Conservation (phyloP, 1,140 invertebrate genomes). For the Dysdera silvatica region DNA sequence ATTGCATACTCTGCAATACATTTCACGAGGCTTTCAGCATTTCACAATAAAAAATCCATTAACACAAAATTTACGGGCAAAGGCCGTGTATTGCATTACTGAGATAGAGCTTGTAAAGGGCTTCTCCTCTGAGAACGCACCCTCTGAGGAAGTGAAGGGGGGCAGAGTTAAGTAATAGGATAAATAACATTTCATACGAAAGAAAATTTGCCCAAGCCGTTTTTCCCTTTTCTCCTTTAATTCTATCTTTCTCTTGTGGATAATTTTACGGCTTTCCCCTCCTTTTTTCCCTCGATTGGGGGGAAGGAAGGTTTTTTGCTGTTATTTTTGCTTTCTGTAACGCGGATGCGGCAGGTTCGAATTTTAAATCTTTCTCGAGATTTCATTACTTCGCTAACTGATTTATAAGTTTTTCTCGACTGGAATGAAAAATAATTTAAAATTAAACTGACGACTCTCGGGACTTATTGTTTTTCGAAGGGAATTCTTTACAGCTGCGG, state of each 20-base stretch:
- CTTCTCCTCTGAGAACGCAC: constrained; percentile 14
- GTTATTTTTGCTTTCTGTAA: constrained; percentile 10
- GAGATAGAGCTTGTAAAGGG: constrained; percentile 28
- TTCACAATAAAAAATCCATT: constrained; percentile 29
- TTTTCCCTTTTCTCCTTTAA: constrained; percentile 14
- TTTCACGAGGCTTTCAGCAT: constrained; percentile 17
- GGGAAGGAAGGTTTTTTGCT: neutral
- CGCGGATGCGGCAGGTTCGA: constrained; percentile 21
- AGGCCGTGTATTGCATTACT: constrained; percentile 25
- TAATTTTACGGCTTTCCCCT: constrained; percentile 19
- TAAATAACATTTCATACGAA: constrained; percentile 29
- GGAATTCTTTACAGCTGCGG: too few species aligned
- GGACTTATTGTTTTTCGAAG: constrained; percentile 6
- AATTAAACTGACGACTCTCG: constrained; percentile 28
- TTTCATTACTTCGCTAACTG: constrained; percentile 29
- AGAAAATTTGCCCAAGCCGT: neutral
- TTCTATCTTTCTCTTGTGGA: constrained; percentile 23
- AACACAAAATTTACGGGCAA: constrained; percentile 29
- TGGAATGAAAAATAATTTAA: constrained; percentile 27
- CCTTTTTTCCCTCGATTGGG: neutral
- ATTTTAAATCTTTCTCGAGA: constrained; percentile 24
- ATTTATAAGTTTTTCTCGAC: constrained; percentile 27
- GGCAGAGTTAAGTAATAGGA: constrained; percentile 28
- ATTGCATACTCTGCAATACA: constrained; percentile 23
- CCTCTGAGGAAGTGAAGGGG: too few species aligned